Base-by-base conservation (phyloP, 2,888 invertebrate genomes). In the Drosophila imparisetae region DNA sequence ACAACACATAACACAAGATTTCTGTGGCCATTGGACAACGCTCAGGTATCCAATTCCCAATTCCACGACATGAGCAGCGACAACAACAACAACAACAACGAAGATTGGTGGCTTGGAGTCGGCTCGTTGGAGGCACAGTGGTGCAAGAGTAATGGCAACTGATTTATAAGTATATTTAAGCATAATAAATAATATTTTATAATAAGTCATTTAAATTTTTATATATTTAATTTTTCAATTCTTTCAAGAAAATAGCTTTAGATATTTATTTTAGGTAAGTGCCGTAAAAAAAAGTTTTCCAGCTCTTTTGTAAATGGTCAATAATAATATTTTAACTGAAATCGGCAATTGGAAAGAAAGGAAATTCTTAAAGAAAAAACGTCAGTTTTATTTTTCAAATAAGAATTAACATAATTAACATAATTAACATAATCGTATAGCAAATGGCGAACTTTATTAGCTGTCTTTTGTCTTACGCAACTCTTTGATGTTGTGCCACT, bases 21-120 rank as follows among this genome's bases (percentile, higher is more conserved):
- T 83, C 67, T 82, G 71, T 82, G 87, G 72, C 89, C 85, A 89
- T 81, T 88, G 89, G 86, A 70, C 86, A 73, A 68, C 67, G 53
- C 71, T 77, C 87, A 89, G 84, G 90, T 85, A 85, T 85, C 84
- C 83, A 68, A 89, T 85, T 85, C 78, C 80, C 72, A 78, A 62
- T 66, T 66, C 69, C 78, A 81, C 79, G 82, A 86, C 87, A 79
- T 84, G 87, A 75, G 69, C 82, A 82, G 71, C 69, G 49, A 42
- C 75, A 78, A 57, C 64, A 62, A 34, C 75, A 61, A 24, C 60
- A 48, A 59, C 57, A 61, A 49, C 70, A 69, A 79, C 66, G 50
- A 38, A 38, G 38, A 38, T 49, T 57, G 64, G 10, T 24, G 66
- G 60, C 67, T 62, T 59, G 64, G 30, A 52, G 69, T 52, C 65